Percentiles rank a stretch among this genome's conserved stretches.
Conservation (phyloP, 2,888 invertebrate genomes). For the Epinotia brunnichana region DNA sequence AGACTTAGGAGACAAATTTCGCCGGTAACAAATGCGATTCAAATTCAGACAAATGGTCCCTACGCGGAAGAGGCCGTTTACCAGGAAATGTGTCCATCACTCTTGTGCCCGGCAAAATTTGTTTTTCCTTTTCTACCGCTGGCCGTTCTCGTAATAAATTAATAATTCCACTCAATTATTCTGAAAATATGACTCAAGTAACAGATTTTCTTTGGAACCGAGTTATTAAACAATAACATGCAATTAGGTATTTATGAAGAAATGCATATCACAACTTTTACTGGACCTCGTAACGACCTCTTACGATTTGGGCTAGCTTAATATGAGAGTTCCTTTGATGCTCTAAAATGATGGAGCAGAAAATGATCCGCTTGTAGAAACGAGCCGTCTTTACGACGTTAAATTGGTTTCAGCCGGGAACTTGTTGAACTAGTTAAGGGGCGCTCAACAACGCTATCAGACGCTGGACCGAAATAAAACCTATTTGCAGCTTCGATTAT, state of each 20-base stretch:
- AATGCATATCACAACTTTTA: slow-evolving; percentile 14
- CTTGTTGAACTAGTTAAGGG: slow-evolving; percentile 54
- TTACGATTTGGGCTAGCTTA: slow-evolving; percentile 57
- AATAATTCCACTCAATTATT: slow-evolving; percentile 38
- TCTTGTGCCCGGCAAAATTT: slow-evolving; percentile 76
- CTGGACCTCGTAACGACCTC: slow-evolving; percentile 53
- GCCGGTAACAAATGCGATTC: slow-evolving; percentile 82
- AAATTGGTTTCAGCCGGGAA: slow-evolving; percentile 59
- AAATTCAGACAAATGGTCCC: slow-evolving; percentile 84
- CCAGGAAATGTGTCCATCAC: slow-evolving; percentile 82
- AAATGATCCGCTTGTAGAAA: slow-evolving; percentile 61
- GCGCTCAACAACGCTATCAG: slow-evolving; percentile 44
- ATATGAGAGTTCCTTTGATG: slow-evolving; percentile 65
- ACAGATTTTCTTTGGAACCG: not conserved
- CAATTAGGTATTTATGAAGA: too few relatives aligned
- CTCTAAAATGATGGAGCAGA: slow-evolving; percentile 61
- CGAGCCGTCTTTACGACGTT: slow-evolving; percentile 57
- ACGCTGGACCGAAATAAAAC: slow-evolving; percentile 38
- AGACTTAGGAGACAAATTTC: slow-evolving; percentile 81
- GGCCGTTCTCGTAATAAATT: slow-evolving; percentile 54
- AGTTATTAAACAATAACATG: too few relatives aligned
- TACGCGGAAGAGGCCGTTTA: slow-evolving; percentile 78
- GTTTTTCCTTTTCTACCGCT: slow-evolving; percentile 67
- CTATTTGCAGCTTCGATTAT: slow-evolving; percentile 41
- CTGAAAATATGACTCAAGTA: slow-evolving; percentile 7